Conservation (phyloP, 2,797 vertebrate species). For the Hydrophis major region DNA sequence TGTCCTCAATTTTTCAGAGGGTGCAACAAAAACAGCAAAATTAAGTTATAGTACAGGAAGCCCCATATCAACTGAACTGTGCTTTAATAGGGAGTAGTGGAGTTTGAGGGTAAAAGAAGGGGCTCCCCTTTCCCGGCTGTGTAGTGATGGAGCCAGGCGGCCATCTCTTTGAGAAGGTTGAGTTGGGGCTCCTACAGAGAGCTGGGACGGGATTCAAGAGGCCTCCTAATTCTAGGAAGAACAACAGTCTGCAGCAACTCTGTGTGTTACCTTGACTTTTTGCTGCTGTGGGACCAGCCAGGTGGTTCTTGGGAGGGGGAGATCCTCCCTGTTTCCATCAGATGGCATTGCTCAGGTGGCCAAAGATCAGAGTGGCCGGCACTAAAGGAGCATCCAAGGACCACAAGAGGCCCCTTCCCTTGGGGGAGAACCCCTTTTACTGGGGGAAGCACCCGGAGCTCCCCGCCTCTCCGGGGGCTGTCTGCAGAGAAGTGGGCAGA, state of each 20-base stretch:
- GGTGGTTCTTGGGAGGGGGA: not conserved
- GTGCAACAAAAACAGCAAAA: not conserved
- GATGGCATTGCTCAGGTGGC: not conserved
- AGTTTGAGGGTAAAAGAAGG: not conserved
- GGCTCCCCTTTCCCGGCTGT: not conserved
- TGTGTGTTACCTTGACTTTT: not conserved
- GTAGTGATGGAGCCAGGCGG: not conserved
- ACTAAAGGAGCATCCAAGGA: not conserved
- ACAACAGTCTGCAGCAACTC: not conserved
- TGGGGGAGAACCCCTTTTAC: not conserved
- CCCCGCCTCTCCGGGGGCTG: not conserved
- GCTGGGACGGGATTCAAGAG: not conserved
- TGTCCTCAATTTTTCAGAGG: not conserved
- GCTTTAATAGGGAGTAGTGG: not conserved
- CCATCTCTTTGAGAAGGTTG: not conserved
- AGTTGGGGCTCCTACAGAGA: not conserved
- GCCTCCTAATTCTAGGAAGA: not conserved
- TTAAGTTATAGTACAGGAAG: not conserved
- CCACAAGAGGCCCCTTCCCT: not conserved
- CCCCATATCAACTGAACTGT: not conserved
- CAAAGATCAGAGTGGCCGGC: not conserved
- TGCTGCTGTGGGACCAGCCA: not conserved
- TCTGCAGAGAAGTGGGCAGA: not conserved
- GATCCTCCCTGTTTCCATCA: not conserved
- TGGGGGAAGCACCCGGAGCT: not conserved